Percentiles rank a stretch among this genome's conserved stretches.
These are phyloP conservation scores for Tympanuchus pallidicinctus DNA, from an alignment of 2,113 vertebrate species.

Conservation along the genomic window DNA sequence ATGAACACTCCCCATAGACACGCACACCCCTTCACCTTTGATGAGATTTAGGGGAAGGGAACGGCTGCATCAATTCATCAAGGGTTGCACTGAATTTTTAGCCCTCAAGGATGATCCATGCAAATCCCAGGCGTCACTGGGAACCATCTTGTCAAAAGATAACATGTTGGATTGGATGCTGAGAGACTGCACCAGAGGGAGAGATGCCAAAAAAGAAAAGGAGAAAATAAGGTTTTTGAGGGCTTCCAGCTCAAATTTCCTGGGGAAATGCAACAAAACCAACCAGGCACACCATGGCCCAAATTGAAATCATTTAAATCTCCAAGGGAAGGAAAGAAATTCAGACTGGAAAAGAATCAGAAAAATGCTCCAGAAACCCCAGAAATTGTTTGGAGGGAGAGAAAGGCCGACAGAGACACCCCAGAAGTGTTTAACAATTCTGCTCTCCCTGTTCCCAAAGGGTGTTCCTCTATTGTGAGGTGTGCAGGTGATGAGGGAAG, in stretches of 20 bases:
- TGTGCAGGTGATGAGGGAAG: background rate
- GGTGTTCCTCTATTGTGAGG: fast-evolving
- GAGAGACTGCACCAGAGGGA: background rate
- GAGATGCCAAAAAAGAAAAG: background rate
- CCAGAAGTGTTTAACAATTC: background rate
- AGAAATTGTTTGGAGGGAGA: background rate
- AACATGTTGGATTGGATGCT: background rate
- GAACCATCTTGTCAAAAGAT: background rate
- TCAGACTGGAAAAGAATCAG: background rate
- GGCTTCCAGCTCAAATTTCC: background rate
- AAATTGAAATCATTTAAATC: background rate
- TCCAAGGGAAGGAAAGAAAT: background rate
- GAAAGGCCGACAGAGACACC: fast-evolving
- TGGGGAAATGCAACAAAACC: background rate
- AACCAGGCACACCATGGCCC: background rate
- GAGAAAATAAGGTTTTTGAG: background rate
- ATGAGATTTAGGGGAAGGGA: background rate
- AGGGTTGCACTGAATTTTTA: background rate
- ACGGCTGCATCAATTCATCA: background rate
- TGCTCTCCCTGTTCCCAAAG: background rate
- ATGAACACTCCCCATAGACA: background rate
- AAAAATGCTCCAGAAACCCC: fast-evolving
- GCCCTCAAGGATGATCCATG: background rate
- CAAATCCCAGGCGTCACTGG: background rate
- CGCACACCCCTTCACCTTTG: background rate